Conservation (phyloP, 1,140 invertebrate species). For the Pseudomyrmex concolor region DNA sequence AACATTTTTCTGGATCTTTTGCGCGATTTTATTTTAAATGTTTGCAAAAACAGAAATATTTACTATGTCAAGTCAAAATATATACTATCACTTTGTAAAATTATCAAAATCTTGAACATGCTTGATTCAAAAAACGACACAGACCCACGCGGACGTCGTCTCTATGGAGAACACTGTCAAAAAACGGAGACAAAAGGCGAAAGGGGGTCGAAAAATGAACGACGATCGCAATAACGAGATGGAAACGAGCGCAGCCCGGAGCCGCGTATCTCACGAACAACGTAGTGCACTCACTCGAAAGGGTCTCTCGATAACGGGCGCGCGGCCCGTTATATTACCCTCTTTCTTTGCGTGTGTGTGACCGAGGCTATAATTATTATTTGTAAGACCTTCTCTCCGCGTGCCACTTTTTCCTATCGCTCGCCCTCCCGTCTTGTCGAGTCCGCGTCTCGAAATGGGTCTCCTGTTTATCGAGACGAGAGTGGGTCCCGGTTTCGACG, state of each 20-base stretch:
- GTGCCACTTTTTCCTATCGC: conserved; percentile 43
- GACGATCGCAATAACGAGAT: conserved; percentile 73
- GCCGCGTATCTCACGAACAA: conserved; percentile 79
- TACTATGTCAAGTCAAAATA: no score
- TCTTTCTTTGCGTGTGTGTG: no score
- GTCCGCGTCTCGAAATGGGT: conserved; percentile 65
- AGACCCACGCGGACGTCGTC: neutral
- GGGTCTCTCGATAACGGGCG: conserved; percentile 76
- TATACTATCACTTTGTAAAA: no score
- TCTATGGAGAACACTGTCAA: neutral
- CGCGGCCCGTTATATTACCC: conserved; percentile 81
- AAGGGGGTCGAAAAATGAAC: conserved; percentile 72
- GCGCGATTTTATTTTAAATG: no score
- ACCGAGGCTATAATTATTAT: conserved; percentile 81
- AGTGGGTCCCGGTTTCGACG: conserved; percentile 80
- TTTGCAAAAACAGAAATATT: no score
- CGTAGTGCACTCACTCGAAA: conserved; percentile 80
- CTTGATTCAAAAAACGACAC: no score
- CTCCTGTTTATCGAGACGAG: conserved; percentile 82
- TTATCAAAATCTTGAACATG: no score
- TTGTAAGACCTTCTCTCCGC: conserved; percentile 73
- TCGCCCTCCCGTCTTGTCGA: conserved; percentile 55
- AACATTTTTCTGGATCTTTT: no score
- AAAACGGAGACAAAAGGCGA: neutral
- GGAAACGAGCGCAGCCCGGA: conserved; percentile 51